Evolutionary conservation across 2,888 invertebrate species (phyloP).

Genomic region (Harpalus rufipes): DNA sequence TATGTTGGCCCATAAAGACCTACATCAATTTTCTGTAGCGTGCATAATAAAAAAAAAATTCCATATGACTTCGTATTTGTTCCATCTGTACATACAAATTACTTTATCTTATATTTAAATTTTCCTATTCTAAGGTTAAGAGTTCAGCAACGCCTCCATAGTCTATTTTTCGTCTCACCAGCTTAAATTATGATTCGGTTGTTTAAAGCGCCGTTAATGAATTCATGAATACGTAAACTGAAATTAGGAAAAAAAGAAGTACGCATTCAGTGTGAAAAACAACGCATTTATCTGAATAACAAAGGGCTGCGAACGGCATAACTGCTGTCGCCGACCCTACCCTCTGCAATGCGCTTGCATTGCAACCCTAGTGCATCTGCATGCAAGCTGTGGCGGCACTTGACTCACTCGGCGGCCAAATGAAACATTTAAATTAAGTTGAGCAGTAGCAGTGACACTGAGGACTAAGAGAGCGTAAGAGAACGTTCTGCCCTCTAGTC

Average conservation of each 20-base stretch:
- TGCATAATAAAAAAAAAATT: too few species aligned
- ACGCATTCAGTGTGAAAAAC: conserved; percentile 62
- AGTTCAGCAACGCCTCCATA: background rate
- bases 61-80: too few species aligned
- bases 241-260: conserved; percentile 57
- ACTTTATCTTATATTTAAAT: too few species aligned
- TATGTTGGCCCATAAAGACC: too few species aligned
- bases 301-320: conserved; percentile 47
- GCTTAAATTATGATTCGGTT: conserved; percentile 50
- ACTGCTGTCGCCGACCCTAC: conserved; percentile 12
- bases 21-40: too few species aligned
- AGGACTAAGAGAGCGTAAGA: background rate
- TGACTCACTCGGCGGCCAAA: conserved; percentile 68
- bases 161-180: background rate
- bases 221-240: conserved; percentile 62
- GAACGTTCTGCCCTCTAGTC: conserved; percentile 15
- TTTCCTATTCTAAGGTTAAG: background rate
- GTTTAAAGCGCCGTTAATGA: conserved; percentile 59
- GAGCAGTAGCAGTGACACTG: conserved; percentile 54
- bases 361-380: conserved; percentile 5
- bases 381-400: conserved; percentile 19
- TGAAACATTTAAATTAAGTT: conserved; percentile 70
- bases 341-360: conserved; percentile 57
- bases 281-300: conserved; percentile 63
- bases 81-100: too few species aligned